A percentile compares a stretch with the other conserved stretches of the same genome.
phyloP scores from a whole-genome alignment of 2,113 vertebrate genomes.

The Gymnorhina tibicen region DNA sequence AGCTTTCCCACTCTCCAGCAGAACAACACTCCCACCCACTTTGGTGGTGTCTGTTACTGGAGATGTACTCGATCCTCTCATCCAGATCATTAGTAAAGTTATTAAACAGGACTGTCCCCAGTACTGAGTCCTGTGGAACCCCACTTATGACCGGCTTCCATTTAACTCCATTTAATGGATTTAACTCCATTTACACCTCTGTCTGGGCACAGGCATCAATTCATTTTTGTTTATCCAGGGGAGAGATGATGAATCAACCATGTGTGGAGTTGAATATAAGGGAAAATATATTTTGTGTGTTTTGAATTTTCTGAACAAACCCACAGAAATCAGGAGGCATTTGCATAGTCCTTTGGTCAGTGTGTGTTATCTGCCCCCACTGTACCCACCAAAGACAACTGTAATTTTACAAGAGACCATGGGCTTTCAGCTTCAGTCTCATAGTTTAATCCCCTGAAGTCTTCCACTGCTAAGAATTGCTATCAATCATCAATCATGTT shows the following conservation, averaged over 20 bases:
- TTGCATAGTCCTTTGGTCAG: not conserved
- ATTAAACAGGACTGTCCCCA: not conserved
- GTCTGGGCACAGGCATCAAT: not conserved
- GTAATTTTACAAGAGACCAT: not conserved
- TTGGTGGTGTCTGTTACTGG: not conserved
- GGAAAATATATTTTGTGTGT: not conserved
- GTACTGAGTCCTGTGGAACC: not conserved
- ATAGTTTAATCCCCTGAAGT: not conserved
- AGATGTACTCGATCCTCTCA: not conserved
- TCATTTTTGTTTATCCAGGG: not conserved
- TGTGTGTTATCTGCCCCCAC: not conserved
- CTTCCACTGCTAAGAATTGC: not conserved
- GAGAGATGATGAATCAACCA: not conserved
- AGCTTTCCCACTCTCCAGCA: not conserved
- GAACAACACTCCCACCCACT: not conserved
- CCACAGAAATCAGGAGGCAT: not conserved
- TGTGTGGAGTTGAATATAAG: not conserved
- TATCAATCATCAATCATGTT: not conserved
- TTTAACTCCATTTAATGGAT: not conserved
- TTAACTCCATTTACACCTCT: accelerated
- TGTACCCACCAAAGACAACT: not conserved
- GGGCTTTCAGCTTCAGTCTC: not conserved
- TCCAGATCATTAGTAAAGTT: not conserved
- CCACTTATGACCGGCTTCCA: accelerated
- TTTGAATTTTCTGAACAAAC: not conserved